Conservation (phyloP, 2,797 vertebrate species). For the Balearica regulorum region DNA sequence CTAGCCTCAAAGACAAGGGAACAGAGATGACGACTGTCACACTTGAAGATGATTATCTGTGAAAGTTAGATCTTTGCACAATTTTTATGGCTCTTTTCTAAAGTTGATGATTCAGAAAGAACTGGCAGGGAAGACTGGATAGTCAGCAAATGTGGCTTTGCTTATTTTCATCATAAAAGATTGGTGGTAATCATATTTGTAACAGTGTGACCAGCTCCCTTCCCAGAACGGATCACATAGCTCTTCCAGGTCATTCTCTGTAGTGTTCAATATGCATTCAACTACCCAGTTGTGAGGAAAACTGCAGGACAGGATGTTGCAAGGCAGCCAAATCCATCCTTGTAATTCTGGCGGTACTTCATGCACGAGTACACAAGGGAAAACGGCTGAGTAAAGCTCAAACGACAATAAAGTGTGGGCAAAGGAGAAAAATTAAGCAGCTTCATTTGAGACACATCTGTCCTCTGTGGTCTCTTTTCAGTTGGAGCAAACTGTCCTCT, state of each 20-base stretch:
- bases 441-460: background rate
- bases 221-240: background rate
- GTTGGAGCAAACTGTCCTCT: background rate
- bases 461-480: background rate
- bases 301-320: background rate
- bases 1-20: background rate
- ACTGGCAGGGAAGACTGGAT: background rate
- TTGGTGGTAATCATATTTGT: background rate
- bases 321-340: background rate
- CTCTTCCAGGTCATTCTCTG: background rate
- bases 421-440: accelerated
- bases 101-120: background rate
- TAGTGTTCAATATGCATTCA: background rate
- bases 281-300: background rate
- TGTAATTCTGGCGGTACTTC: background rate
- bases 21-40: background rate
- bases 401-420: accelerated
- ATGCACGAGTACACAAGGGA: accelerated
- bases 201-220: background rate
- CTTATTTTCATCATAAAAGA: constrained; percentile 16
- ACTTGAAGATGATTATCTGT: background rate
- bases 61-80: background rate
- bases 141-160: background rate
- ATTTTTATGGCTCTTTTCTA: background rate
- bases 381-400: background rate